These are phyloP conservation scores for Stigmatopora nigra DNA, from an alignment of 2,113 vertebrate species.

Conservation along the genomic window DNA sequence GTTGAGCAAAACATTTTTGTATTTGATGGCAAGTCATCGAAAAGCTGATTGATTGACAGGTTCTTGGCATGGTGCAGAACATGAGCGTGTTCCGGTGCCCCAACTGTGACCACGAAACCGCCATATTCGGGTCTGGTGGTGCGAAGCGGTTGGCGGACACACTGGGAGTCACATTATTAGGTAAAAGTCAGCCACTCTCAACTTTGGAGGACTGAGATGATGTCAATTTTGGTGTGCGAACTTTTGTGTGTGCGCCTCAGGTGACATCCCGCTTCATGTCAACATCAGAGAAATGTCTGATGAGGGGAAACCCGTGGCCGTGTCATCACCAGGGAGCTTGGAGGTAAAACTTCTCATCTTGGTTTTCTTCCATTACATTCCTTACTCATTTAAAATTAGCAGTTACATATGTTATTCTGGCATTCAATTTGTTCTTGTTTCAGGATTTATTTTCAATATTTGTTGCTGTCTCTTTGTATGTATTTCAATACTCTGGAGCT, in stretches of 20 bases:
- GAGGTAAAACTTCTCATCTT: conserved; percentile 62
- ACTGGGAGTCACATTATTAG: conserved; percentile 79
- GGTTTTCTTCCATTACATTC: background rate
- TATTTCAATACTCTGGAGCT: too few relatives aligned
- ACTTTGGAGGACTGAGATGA: background rate
- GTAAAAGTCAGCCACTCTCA: conserved; percentile 53
- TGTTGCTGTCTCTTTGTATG: too few relatives aligned
- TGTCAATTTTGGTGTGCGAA: background rate
- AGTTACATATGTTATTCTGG: too few relatives aligned
- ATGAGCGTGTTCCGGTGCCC: conserved; percentile 98
- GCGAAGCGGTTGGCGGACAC: conserved; percentile 75
- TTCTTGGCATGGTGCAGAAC: conserved; percentile 92
- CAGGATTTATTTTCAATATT: too few relatives aligned
- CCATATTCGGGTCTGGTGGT: conserved; percentile 91
- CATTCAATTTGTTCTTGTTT: too few relatives aligned
- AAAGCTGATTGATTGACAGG: conserved; percentile 59
- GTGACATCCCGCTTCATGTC: conserved; percentile 88
- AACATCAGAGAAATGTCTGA: conserved; percentile 89
- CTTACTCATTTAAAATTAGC: too few relatives aligned
- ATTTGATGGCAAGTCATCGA: background rate
- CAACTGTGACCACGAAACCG: conserved; percentile 84
- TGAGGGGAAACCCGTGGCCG: conserved; percentile 81
- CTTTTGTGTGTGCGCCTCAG: conserved; percentile 48
- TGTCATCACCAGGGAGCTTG: conserved; percentile 83
- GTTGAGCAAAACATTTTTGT: too few relatives aligned